Percentiles rank a stretch among this genome's conserved stretches.
Evolutionary conservation across 2,797 vertebrate species (phyloP).

Genomic region (Dendrocincla fuliginosa): DNA sequence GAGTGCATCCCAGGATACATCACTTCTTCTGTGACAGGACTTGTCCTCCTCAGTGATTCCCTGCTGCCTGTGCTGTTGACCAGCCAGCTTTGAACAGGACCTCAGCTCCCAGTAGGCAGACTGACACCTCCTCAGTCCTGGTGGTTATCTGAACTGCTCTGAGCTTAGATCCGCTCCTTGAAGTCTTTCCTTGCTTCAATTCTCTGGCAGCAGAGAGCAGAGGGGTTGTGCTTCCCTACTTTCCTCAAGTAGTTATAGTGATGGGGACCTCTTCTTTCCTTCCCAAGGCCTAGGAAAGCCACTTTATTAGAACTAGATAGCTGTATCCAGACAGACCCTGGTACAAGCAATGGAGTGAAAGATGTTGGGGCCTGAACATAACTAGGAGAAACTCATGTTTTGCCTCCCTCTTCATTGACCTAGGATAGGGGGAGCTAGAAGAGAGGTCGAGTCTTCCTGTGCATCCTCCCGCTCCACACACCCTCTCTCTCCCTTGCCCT

Average conservation of each 20-base stretch:
- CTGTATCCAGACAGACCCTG: background rate
- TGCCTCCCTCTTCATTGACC: background rate
- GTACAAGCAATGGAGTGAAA: background rate
- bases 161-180: background rate
- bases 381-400: background rate
- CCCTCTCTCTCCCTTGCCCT: background rate
- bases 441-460: background rate
- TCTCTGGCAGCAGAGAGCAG: background rate
- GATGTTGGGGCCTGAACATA: background rate
- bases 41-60: background rate
- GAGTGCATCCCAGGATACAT: background rate
- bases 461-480: background rate
- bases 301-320: accelerated
- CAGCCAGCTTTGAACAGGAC: background rate
- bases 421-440: background rate
- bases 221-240: background rate
- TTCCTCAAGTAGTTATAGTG: background rate
- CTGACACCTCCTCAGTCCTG: background rate
- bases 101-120: background rate
- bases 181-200: background rate
- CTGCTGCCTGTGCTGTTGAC: background rate
- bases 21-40: background rate
- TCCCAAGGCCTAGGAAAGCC: background rate
- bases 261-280: background rate
- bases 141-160: background rate